Conservation (phyloP, 2,797 vertebrate genomes). For the Gymnoscopelus braueri region DNA sequence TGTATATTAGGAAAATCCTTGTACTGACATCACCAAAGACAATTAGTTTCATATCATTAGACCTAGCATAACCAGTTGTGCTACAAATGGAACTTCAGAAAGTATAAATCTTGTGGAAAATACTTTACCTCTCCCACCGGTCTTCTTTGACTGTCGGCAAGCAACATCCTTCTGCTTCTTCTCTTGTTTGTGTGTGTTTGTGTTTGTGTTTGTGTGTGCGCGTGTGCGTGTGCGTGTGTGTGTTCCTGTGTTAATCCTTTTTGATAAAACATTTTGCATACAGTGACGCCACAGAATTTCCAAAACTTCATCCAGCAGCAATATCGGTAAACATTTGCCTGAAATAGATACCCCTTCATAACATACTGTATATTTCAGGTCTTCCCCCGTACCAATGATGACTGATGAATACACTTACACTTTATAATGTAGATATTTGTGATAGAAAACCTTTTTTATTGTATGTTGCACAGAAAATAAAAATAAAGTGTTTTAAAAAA, state of each 20-base stretch:
- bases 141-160: constrained; percentile 12
- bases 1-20: too few relatives aligned
- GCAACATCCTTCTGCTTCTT: constrained; percentile 10
- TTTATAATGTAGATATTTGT: neutral
- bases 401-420: neutral
- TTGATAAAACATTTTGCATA: constrained; percentile 73
- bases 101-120: neutral
- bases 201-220: neutral
- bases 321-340: too few relatives aligned
- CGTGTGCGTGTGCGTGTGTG: neutral
- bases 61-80: too few relatives aligned
- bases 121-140: constrained; percentile 25
- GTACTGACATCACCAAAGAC: too few relatives aligned
- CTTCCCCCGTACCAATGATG: constrained; percentile 16
- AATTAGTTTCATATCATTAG: too few relatives aligned
- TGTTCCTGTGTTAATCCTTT: constrained; percentile 15
- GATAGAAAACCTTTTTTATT: too few relatives aligned
- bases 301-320: constrained; percentile 43
- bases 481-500: too few relatives aligned
- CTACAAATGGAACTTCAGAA: neutral
- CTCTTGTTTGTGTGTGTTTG: neutral
- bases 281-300: constrained; percentile 68
- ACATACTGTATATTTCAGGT: neutral
- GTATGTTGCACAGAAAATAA: too few relatives aligned
- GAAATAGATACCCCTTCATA: too few relatives aligned